phyloP scores from a whole-genome alignment of 2,888 invertebrate species.

The Crepidodera aurea region DNA sequence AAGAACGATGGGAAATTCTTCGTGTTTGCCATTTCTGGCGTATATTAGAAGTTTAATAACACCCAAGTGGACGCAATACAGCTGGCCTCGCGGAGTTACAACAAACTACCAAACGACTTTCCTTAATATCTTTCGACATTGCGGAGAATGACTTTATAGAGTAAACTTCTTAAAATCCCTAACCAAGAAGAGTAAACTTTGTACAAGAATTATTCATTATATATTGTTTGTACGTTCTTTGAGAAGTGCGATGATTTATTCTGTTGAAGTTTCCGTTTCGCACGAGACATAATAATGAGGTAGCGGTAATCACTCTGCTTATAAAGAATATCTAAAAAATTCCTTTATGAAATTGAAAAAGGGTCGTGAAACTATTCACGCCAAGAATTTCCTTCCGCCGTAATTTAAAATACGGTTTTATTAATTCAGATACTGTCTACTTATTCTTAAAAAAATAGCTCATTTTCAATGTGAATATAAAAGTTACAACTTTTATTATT shows the following conservation, averaged over 20 bases:
- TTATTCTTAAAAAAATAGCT: no score
- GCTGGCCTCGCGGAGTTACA: background rate
- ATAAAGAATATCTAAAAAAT: conserved; percentile 9
- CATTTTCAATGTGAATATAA: no score
- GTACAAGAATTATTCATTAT: conserved; percentile 19
- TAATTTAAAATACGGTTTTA: no score
- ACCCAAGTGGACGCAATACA: conserved; percentile 16
- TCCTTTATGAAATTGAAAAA: conserved; percentile 13
- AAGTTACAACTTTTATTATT: no score
- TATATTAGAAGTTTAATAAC: conserved; percentile 13
- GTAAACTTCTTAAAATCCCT: conserved; percentile 20
- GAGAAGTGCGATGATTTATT: conserved; percentile 16
- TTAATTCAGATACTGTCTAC: no score
- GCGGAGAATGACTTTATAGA: conserved; percentile 17
- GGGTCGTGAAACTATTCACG: background rate
- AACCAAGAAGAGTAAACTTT: conserved; percentile 15
- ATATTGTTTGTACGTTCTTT: conserved; percentile 21
- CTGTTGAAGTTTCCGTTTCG: conserved; percentile 9
- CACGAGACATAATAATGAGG: conserved; percentile 11
- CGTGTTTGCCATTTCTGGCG: background rate
- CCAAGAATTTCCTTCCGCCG: no score
- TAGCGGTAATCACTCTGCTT: conserved; percentile 8
- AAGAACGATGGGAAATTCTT: background rate
- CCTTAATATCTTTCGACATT: conserved; percentile 16
- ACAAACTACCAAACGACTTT: conserved; percentile 8